phyloP scores from a whole-genome alignment of 2,797 vertebrate genomes.

The Sternarchorhynchus goeldii region DNA sequence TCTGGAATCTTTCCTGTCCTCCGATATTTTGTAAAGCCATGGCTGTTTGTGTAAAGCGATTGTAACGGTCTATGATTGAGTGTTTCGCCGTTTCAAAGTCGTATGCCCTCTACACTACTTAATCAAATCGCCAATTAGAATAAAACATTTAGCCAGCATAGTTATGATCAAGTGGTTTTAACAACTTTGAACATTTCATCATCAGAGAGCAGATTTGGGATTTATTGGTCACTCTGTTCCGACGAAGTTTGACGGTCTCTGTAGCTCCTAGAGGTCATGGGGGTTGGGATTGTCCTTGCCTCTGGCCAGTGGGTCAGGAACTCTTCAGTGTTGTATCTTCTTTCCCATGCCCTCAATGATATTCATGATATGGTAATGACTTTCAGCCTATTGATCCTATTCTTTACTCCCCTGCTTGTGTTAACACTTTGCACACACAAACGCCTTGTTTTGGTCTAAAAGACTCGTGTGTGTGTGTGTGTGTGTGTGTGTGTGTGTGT shows the following conservation, averaged over 20 bases:
- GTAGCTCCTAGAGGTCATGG: slow-evolving; percentile 60
- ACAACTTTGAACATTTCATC: neutral
- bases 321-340: slow-evolving; percentile 50
- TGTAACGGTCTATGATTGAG: too few species aligned
- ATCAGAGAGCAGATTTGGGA: neutral
- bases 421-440: slow-evolving; percentile 8
- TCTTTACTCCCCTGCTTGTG: slow-evolving; percentile 59
- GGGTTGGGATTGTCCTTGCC: slow-evolving; percentile 55
- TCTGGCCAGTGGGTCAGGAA: slow-evolving; percentile 64
- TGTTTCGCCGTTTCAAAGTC: too few species aligned
- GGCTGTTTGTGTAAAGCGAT: too few species aligned
- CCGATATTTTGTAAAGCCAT: neutral
- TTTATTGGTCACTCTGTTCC: neutral
- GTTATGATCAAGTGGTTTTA: neutral
- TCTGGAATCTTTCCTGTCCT: too few species aligned
- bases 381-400: slow-evolving; percentile 69
- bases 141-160: too few species aligned
- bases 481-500: too few species aligned
- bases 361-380: slow-evolving; percentile 78
- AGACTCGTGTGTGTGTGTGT: neutral
- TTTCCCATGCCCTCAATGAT: slow-evolving; percentile 71
- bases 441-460: neutral
- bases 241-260: slow-evolving; percentile 63
- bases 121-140: too few species aligned
- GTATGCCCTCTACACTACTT: too few species aligned